Evolutionary conservation across 2,888 invertebrate species (phyloP).

Genomic region (Diogma glabrata): DNA sequence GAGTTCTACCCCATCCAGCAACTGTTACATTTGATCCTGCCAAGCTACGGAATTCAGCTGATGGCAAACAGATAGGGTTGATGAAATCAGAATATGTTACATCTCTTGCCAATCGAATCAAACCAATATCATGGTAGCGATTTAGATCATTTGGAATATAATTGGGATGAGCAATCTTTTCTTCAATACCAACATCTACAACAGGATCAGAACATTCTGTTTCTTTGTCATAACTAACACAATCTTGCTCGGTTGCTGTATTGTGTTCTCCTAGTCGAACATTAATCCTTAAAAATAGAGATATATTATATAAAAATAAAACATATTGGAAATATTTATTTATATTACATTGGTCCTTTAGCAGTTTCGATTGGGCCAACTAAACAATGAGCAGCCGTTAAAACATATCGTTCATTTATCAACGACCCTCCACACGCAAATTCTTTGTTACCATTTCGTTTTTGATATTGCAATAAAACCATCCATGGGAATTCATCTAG

Average conservation of each 20-base stretch:
- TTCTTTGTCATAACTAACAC: conserved; percentile 41
- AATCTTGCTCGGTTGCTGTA: conserved; percentile 20
- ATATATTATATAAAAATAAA: background rate
- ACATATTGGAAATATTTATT: background rate
- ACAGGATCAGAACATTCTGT: conserved; percentile 39
- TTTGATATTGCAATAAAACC: conserved; percentile 51
- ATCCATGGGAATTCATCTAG: conserved; percentile 61
- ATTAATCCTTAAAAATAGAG: conserved; percentile 6
- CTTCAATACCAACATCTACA: conserved; percentile 48
- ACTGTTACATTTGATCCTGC: conserved; percentile 36
- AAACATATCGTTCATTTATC: conserved; percentile 41
- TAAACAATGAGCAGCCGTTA: conserved; percentile 53
- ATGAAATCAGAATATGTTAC: conserved; percentile 44
- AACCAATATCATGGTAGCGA: conserved; percentile 59
- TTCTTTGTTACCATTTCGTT: conserved; percentile 25
- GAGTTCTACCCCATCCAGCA: conserved; percentile 53
- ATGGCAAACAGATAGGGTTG: conserved; percentile 49
- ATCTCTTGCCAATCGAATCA: conserved; percentile 47
- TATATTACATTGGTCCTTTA: conserved; percentile 42
- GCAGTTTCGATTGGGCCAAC: conserved; percentile 38
- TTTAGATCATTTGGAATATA: conserved; percentile 45
- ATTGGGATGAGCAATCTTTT: conserved; percentile 49
- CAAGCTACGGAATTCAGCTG: conserved; percentile 21
- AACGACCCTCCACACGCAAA: conserved; percentile 20
- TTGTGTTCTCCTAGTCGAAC: conserved; percentile 15